Percentiles rank a stretch among this genome's conserved stretches.
These are phyloP conservation scores for Vireo altiloquus DNA, from an alignment of 2,113 vertebrate genomes.

Conservation along the genomic window DNA sequence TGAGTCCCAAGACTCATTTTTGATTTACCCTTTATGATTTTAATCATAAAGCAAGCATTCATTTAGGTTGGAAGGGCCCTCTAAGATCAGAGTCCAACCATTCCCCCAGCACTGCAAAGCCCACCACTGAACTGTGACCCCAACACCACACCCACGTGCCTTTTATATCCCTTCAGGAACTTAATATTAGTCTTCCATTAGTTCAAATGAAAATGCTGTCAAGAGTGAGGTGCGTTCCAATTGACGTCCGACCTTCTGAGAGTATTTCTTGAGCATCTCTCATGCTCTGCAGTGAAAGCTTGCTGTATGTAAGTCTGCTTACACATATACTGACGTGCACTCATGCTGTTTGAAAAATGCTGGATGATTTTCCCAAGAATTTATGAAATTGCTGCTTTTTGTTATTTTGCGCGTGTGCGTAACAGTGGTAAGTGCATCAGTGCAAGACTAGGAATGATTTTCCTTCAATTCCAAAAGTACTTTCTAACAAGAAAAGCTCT, in stretches of 20 bases:
- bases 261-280: not conserved
- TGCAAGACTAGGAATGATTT: not conserved
- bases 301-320: not conserved
- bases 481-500: not conserved
- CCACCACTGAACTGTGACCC: not conserved
- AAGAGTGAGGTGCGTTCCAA: not conserved
- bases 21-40: not conserved
- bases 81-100: not conserved
- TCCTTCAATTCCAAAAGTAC: not conserved
- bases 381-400: not conserved
- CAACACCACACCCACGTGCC: not conserved
- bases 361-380: not conserved
- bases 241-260: not conserved
- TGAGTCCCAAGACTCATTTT: not conserved
- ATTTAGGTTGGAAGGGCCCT: not conserved
- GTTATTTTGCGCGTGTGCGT: rapidly evolving
- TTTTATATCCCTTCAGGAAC: not conserved
- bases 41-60: not conserved
- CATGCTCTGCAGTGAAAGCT: not conserved
- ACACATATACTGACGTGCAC: too few relatives aligned
- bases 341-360: not conserved
- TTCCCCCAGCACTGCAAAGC: not conserved
- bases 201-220: not conserved
- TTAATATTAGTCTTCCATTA: not conserved
- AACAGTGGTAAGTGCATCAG: not conserved